A percentile compares a stretch with the other conserved stretches of the same genome.
phyloP scores from a whole-genome alignment of 1,140 invertebrate genomes.

The Trachymyrmex cornetzi region DNA sequence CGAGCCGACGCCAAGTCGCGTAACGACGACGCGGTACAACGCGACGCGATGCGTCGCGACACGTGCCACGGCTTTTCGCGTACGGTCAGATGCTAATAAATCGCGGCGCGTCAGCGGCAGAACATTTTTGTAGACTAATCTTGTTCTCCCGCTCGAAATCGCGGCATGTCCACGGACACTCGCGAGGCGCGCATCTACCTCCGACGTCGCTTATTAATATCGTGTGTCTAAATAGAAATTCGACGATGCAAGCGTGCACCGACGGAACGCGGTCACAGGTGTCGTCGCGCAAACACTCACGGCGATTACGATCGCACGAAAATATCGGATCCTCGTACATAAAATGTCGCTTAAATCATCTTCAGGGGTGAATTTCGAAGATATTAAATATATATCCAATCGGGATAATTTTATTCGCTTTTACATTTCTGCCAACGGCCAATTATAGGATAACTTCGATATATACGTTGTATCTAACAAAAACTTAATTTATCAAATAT shows the following conservation, averaged over 20 bases:
- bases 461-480: too few relatives aligned
- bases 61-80: conserved; percentile 50
- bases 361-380: conserved; percentile 1
- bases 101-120: background rate
- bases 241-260: conserved; percentile 2
- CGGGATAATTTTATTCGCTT: background rate
- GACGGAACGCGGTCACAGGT: conserved; percentile 72
- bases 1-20: conserved; percentile 44
- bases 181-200: background rate
- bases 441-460: too few relatives aligned
- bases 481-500: too few relatives aligned
- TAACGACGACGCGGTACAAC: conserved; percentile 17
- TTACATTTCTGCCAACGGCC: background rate
- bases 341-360: background rate
- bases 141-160: conserved; percentile 17
- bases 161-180: background rate
- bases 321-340: background rate
- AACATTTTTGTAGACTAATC: conserved; percentile 66
- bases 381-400: background rate
- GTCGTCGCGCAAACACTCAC: background rate
- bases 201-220: conserved; percentile 69
- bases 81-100: conserved; percentile 51
- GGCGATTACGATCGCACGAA: conserved; percentile 6
- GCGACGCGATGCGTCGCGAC: conserved; percentile 1
- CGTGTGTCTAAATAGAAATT: conserved; percentile 65